phyloP scores from a whole-genome alignment of 37 sponge, comb jelly and placozoan genomes.

The Chondrosia reniformis region DNA sequence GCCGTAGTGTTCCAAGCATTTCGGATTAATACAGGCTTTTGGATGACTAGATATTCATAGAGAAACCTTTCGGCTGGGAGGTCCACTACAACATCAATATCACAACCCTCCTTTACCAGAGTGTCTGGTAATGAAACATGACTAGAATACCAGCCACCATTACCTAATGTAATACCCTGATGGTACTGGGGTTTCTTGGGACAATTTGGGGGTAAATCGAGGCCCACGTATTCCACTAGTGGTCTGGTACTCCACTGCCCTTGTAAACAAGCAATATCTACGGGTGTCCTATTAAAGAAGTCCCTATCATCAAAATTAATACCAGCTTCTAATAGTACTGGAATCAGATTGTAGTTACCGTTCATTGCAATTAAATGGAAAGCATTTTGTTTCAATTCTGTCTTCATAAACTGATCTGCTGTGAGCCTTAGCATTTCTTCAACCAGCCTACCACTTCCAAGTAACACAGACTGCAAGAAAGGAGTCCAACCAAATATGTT shows the following conservation, averaged over 20 bases:
- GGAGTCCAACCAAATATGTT: constrained; percentile 86
- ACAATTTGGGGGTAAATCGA: constrained; percentile 36
- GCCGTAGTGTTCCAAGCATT: constrained; percentile 41
- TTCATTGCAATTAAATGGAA: constrained; percentile 77
- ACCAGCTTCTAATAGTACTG: constrained; percentile 49
- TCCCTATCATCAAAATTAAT: constrained; percentile 34
- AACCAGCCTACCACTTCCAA: constrained; percentile 42
- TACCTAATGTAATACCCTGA: constrained; percentile 16
- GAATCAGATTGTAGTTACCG: constrained; percentile 49
- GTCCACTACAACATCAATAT: constrained; percentile 67
- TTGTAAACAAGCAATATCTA: constrained; percentile 80
- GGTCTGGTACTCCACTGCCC: constrained; percentile 50
- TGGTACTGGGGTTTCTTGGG: constrained; percentile 10
- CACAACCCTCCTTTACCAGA: constrained; percentile 71
- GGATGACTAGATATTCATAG: constrained; percentile 71
- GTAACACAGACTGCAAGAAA: constrained; percentile 54
- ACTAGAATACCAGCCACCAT: constrained; percentile 68
- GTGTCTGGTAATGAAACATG: constrained; percentile 42
- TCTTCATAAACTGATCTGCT: constrained; percentile 53
- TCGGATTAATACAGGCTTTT: constrained; percentile 74
- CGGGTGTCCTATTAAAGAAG: constrained; percentile 69
- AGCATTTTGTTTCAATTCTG: constrained; percentile 55
- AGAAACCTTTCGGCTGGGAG: constrained; percentile 47
- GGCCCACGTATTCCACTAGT: constrained; percentile 35
- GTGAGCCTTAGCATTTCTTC: constrained; percentile 24